Base-by-base conservation (phyloP, 2,113 vertebrate species). In the Nesogale talazaci region DNA sequence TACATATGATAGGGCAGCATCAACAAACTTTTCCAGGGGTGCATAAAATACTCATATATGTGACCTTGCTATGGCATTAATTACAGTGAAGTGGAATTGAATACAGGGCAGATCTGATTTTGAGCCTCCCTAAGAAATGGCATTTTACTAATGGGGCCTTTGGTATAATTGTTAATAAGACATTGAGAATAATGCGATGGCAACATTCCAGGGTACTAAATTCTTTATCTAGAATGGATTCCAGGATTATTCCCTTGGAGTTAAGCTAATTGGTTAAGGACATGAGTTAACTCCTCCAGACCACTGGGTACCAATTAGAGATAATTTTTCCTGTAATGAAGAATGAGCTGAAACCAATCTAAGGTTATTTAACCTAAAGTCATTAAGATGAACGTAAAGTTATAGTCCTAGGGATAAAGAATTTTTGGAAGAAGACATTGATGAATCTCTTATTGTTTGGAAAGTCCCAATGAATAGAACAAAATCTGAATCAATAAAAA, bases 241-340 rank as follows among this genome's bases (percentile, higher is more conserved):
- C 16, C 65, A 94, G 40, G 15, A 29, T 42, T 56, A 78, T 46
- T 94, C 92, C 75, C 63, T 56, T 22, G 9, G 88, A 94, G 27
- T 78, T 87, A 87, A 61, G 88, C 56, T 93, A 95, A 92, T 95
- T 94, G 74, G 81, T 87, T 94, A 91, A 94, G 65, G 85, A 92
- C 17, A 63, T 52, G 61, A 80, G 57, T 74, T 90, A 81, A 82
- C 46, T 86, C 22, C 74, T 89, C 65, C 72, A 94, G 91, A 85
- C 56, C 36, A 67, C 42, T 95, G 77, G 52, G 36, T 86, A 90
- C 79, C 70, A 77, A 86, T 92, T 92, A 89, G 89, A 75, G 42
- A 20, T 90, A 69, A 93, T 94, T 89, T 61, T 80, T 10, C 38
- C 67, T 94, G 3, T 87, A 84, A 83, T 87, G 67, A 90, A 87